These are phyloP conservation scores for Cosmorhoe ocellata DNA, from an alignment of 2,888 invertebrate genomes.

Conservation along the genomic window DNA sequence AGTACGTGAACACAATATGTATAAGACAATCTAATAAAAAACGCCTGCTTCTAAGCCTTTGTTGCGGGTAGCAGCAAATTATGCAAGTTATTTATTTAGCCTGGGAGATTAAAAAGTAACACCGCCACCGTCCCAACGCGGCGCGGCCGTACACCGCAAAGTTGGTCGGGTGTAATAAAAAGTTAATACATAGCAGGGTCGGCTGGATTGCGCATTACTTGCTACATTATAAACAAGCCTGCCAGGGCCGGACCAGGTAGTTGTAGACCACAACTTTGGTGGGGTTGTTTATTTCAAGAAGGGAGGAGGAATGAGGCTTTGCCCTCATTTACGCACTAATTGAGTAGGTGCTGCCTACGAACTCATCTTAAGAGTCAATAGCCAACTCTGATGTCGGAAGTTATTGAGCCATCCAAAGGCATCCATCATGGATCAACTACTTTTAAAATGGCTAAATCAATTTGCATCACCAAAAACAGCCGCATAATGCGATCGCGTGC, in stretches of 20 bases:
- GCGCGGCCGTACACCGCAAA: slow-evolving; percentile 66
- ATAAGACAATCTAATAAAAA: not conserved
- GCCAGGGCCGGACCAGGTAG: slow-evolving; percentile 31
- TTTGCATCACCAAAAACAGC: too few relatives aligned
- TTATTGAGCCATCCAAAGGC: too few relatives aligned
- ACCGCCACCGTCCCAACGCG: slow-evolving; percentile 16
- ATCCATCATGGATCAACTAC: too few relatives aligned
- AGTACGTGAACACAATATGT: too few relatives aligned
- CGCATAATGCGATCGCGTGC: too few relatives aligned
- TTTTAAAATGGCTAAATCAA: too few relatives aligned
- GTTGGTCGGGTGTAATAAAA: slow-evolving; percentile 75
- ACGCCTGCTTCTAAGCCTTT: slow-evolving; percentile 11
- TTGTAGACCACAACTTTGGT: too few relatives aligned
- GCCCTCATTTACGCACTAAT: too few relatives aligned
- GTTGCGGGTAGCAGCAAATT: slow-evolving; percentile 10
- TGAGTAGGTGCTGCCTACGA: too few relatives aligned
- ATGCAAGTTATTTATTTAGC: slow-evolving; percentile 18
- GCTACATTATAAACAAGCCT: slow-evolving; percentile 80
- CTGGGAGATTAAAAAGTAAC: slow-evolving; percentile 29
- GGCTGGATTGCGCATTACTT: slow-evolving; percentile 74
- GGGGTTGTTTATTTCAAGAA: not conserved
- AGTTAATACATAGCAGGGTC: slow-evolving; percentile 72
- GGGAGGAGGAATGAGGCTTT: too few relatives aligned
- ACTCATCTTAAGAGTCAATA: too few relatives aligned
- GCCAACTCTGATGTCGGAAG: too few relatives aligned